These are phyloP conservation scores for Nemotelus pantherinus DNA, from an alignment of 2,888 invertebrate species.

Conservation along the genomic window DNA sequence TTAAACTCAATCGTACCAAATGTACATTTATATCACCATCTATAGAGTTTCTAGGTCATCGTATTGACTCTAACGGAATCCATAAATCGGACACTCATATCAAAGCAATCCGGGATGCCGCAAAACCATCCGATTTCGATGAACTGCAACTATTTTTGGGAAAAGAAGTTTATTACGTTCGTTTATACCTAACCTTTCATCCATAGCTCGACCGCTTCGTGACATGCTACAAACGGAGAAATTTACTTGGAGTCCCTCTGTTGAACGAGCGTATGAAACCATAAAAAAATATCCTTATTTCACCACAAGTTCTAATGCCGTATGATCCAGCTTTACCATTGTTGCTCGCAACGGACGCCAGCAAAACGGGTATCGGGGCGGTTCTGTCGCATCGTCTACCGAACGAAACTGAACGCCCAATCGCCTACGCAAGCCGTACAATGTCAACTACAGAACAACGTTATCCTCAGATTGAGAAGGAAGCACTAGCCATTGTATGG, in stretches of 20 bases:
- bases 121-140: slow-evolving; percentile 33
- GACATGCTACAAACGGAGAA: not conserved
- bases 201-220: slow-evolving; percentile 9
- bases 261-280: not conserved
- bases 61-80: slow-evolving; percentile 40
- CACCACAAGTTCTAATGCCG: slow-evolving; percentile 45
- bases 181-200: slow-evolving; percentile 3
- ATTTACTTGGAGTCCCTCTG: not conserved
- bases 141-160: slow-evolving; percentile 25
- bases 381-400: slow-evolving; percentile 46
- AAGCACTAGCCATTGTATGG: slow-evolving; percentile 48
- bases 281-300: slow-evolving; percentile 23
- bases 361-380: slow-evolving; percentile 45
- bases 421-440: slow-evolving; percentile 48
- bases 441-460: slow-evolving; percentile 46
- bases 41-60: slow-evolving; percentile 46
- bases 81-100: slow-evolving; percentile 47
- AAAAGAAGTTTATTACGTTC: slow-evolving; percentile 29
- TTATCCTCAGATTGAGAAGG: slow-evolving; percentile 49
- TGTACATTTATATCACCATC: slow-evolving; percentile 39
- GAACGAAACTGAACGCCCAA: slow-evolving; percentile 46
- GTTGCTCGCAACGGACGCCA: slow-evolving; percentile 49
- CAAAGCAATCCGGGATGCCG: slow-evolving; percentile 40
- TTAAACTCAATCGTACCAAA: slow-evolving; percentile 37
- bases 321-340: slow-evolving; percentile 48